Base-by-base conservation (phyloP, 2,888 invertebrate genomes). In the Polyommatus iphigenia region DNA sequence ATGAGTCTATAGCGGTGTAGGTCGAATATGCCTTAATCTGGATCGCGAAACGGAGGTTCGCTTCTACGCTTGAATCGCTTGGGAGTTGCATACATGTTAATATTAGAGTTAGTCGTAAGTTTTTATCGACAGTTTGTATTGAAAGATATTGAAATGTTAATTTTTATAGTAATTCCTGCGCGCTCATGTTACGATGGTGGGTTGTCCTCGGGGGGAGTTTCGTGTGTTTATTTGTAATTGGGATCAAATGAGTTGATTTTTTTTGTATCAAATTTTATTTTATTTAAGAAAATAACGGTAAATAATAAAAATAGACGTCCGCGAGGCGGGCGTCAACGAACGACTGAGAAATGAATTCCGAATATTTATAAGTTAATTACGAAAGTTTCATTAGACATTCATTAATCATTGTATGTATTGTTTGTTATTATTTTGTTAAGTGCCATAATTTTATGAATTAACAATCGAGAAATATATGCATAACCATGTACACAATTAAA, bases 401-500 rank as follows among this genome's bases (percentile, higher is more conserved):
- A 83, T 82, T 78, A 77, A 79, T 77, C 82, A 82, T 82, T 83
- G 83, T 91, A 91, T 91, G 86, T 92, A 91, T 91, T 90, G 86
- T 89, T 89, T 86, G 87, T 84, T 88, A 84, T 90, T 88, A 90
- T 92, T 93, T 85, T 90, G 87, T 93, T 93, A 91, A 93, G 94
- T 94, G 94, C 94, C 94, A 94, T 94, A 94, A 93, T 92, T 93
- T 92, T 91, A 93, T 90, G 89, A 93, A 91, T 91, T 93, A 94
- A 93, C 92, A 92, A 91, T 90, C 87, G 90, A 92, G 91, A 91
- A 91, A 87, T 91, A 87, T 92, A 92, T 90, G 91, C 93, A 90
- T 93, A 94, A 93, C 93, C 92, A 92, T 94, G 91, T 93, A 94
- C 93, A 94, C 93, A 92, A 93, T 93, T 92, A 91, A 93, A 92